Conservation (phyloP, 2,888 invertebrate genomes). For the Epiblema foenella region DNA sequence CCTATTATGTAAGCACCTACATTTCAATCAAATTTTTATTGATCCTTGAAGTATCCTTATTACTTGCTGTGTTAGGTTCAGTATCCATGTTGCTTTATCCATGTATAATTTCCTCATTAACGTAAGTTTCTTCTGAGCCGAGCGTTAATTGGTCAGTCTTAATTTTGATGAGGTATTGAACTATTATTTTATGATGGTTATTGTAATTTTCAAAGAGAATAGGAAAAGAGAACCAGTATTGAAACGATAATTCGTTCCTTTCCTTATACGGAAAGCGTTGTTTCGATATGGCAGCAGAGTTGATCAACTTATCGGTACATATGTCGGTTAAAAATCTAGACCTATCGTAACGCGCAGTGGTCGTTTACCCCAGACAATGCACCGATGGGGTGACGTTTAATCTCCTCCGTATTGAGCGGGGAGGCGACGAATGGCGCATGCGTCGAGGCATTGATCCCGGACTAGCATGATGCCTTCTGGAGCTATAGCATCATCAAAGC, state of each 20-base stretch:
- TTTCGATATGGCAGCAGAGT: not conserved
- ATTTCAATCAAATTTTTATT: not conserved
- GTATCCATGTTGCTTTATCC: not conserved
- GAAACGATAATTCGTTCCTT: not conserved
- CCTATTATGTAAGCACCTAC: not conserved
- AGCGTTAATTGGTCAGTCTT: not conserved
- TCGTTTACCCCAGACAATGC: slow-evolving; percentile 72
- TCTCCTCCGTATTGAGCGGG: slow-evolving; percentile 62
- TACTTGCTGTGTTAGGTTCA: not conserved
- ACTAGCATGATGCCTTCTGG: slow-evolving; percentile 27
- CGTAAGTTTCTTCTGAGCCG: not conserved
- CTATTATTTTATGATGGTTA: not conserved
- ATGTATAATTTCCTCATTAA: not conserved
- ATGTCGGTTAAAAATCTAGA: slow-evolving; percentile 55
- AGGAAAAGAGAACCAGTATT: not conserved
- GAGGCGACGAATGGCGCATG: slow-evolving; percentile 55
- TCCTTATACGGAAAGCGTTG: not conserved
- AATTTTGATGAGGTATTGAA: not conserved
- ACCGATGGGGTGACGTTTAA: slow-evolving; percentile 68
- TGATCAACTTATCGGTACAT: slow-evolving; percentile 1
- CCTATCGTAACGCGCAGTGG: slow-evolving; percentile 78
- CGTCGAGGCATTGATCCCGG: slow-evolving; percentile 36
- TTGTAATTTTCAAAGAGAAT: not conserved
- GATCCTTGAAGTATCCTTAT: not conserved
- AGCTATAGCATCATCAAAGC: slow-evolving; percentile 27